These are phyloP conservation scores for Lomographa bimaculata DNA, from an alignment of 2,888 invertebrate species.

Conservation along the genomic window DNA sequence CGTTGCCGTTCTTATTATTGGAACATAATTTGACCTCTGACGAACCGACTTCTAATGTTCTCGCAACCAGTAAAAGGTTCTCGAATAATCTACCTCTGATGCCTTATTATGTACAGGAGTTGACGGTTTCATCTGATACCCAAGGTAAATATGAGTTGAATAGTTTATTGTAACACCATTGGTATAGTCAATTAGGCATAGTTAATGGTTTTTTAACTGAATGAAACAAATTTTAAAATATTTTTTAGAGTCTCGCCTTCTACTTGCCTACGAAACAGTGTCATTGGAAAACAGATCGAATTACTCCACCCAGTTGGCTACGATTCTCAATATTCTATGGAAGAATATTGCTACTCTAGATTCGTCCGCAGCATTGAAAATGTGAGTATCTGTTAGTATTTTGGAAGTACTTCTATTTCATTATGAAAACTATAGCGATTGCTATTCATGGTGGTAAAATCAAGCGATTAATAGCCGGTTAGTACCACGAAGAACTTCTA, in stretches of 20 bases:
- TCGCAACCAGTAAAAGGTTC: constrained; percentile 51
- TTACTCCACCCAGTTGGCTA: constrained; percentile 72
- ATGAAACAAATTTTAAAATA: not conserved
- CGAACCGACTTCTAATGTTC: constrained; percentile 46
- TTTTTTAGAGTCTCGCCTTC: constrained; percentile 51
- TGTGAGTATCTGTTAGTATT: constrained; percentile 66
- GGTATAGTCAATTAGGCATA: too few relatives aligned
- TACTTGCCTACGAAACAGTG: constrained; percentile 65
- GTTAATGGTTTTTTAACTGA: constrained; percentile 7
- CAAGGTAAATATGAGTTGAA: too few relatives aligned
- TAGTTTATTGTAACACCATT: too few relatives aligned
- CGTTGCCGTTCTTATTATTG: constrained; percentile 53
- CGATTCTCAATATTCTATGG: constrained; percentile 83
- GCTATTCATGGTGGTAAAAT: too few relatives aligned
- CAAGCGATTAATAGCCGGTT: too few relatives aligned
- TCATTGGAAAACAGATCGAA: constrained; percentile 78
- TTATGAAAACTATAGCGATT: too few relatives aligned
- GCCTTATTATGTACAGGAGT: constrained; percentile 62
- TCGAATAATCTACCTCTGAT: constrained; percentile 63
- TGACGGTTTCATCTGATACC: constrained; percentile 51
- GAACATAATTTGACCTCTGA: constrained; percentile 33
- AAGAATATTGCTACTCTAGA: constrained; percentile 82
- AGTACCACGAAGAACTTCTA: too few relatives aligned
- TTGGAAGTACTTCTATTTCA: too few relatives aligned
- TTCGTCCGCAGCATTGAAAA: constrained; percentile 62